phyloP scores from a whole-genome alignment of 2,888 invertebrate genomes.

The Octonoba sinensis region DNA sequence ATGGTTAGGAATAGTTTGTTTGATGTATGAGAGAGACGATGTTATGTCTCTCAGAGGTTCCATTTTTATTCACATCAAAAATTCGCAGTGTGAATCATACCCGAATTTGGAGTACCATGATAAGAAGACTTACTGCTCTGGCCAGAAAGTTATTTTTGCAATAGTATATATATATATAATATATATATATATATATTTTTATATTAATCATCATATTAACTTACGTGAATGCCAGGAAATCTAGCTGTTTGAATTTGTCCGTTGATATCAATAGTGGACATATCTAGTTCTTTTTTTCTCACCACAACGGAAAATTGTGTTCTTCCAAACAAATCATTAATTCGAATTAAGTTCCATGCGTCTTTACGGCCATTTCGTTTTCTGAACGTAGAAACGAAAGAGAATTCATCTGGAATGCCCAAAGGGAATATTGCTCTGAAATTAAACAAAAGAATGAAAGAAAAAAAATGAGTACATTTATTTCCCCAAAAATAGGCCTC shows the following conservation, averaged over 20 bases:
- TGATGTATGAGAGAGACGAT: too few species aligned
- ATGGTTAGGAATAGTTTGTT: too few species aligned
- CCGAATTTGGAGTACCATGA: too few species aligned
- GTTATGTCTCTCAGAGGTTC: too few species aligned
- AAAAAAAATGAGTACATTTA: neutral
- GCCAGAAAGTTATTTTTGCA: neutral
- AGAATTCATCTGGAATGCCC: slow-evolving; percentile 86
- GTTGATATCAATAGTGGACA: slow-evolving; percentile 77
- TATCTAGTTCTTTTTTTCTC: slow-evolving; percentile 77
- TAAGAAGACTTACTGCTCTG: too few species aligned
- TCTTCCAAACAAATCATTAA: slow-evolving; percentile 77
- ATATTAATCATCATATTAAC: slow-evolving; percentile 4
- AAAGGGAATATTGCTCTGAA: slow-evolving; percentile 80
- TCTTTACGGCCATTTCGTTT: slow-evolving; percentile 76
- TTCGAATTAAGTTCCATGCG: slow-evolving; percentile 84
- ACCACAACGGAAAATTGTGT: slow-evolving; percentile 83
- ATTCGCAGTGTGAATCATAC: too few species aligned
- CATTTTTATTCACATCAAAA: too few species aligned
- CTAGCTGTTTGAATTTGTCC: slow-evolving; percentile 42
- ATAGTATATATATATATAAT: neutral
- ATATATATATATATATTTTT: neutral
- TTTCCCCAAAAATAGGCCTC: neutral
- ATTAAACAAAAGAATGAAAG: neutral
- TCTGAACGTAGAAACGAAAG: slow-evolving; percentile 84
- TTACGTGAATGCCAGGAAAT: slow-evolving; percentile 46